Evolutionary conservation across 2,113 vertebrate species (phyloP), one percentile per base, ranked within the genome.

Genomic region (Crotophaga sulcirostris): DNA sequence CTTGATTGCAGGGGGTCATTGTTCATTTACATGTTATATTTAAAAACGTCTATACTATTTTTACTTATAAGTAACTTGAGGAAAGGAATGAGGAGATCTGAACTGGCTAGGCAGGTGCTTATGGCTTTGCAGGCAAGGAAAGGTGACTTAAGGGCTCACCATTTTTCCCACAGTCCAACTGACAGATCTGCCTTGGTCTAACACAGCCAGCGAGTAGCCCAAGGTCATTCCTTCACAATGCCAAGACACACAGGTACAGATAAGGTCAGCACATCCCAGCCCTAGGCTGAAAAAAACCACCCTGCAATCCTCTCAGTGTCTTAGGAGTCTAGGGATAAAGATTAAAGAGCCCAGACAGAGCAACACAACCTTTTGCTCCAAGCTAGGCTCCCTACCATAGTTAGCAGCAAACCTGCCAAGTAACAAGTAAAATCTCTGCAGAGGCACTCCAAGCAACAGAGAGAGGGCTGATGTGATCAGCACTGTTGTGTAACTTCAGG

Each of bases 301-400:
- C 42, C 77, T 79, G 52, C 72, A 95, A 96, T 97, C 96, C 95
- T 96, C 90, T 96, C 93, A 93, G 87, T 15, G 52, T 84, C 90
- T 96, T 90, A 97, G 31, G 49, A 82, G 89, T 78, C 94, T 12
- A 52, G 67, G 88, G 90, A 96, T 95, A 95, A 97, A 91, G 94
- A 95, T 94, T 76, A 94, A 72, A 63, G 66, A 70, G 82, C 52
- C 76, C 75, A 94, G 90, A 95, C 78, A 62, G 40, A 33, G 36
- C 13, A 59, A 89, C 47, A 33, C 73, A 90, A 72, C 33, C 85
- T 93, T 84, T 11, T 79, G 36, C 60, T 87, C 56, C 16, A 23
- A 47, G 67, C 45, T 56, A 26, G 40, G 38, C 84, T 82, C 40
- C 56, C 42, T 47, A 60, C 8, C 0, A 6, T 3, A 40, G 55